A percentile compares a stretch with the other conserved stretches of the same genome.
phyloP scores from a whole-genome alignment of 1,140 invertebrate species.

The Muscidifurax raptorellus region DNA sequence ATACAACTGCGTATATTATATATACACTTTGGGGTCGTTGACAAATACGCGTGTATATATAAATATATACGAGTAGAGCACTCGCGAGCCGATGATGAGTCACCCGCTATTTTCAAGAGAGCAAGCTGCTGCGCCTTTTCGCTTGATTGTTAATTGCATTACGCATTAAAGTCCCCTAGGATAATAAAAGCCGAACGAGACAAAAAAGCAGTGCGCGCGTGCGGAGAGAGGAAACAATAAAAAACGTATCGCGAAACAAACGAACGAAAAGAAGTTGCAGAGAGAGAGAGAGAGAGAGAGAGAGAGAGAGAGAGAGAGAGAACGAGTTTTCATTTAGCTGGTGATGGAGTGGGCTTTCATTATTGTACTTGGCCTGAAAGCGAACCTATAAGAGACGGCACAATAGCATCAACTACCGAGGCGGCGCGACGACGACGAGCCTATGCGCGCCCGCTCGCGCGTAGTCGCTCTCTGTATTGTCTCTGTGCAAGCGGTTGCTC shows the following conservation, averaged over 20 bases:
- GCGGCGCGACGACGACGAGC: not conserved
- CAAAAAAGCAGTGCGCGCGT: not conserved
- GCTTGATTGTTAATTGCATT: constrained; percentile 47
- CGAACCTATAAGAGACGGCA: constrained; percentile 2
- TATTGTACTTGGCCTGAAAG: constrained; percentile 40
- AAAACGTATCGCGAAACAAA: constrained; percentile 27
- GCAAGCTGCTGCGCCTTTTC: constrained; percentile 19
- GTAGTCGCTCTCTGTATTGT: not conserved
- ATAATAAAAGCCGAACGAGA: constrained; percentile 1
- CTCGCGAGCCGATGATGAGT: constrained; percentile 5
- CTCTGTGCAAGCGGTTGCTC: constrained; percentile 36
- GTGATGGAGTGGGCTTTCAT: constrained; percentile 10
- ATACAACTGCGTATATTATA: not conserved
- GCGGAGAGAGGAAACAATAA: constrained; percentile 13
- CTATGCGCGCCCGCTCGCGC: not conserved
- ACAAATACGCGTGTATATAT: not conserved
- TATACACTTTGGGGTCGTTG: not conserved
- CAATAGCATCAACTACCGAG: constrained; percentile 14
- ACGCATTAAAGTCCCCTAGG: constrained; percentile 39
- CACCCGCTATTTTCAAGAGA: constrained; percentile 6
- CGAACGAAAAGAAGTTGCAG: not conserved
- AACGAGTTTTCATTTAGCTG: constrained; percentile 37
- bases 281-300: not conserved
- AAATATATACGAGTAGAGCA: not conserved
- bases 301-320: not conserved